These are phyloP conservation scores for Drosophila prolongata DNA, from an alignment of 2,888 invertebrate genomes.

Conservation along the genomic window DNA sequence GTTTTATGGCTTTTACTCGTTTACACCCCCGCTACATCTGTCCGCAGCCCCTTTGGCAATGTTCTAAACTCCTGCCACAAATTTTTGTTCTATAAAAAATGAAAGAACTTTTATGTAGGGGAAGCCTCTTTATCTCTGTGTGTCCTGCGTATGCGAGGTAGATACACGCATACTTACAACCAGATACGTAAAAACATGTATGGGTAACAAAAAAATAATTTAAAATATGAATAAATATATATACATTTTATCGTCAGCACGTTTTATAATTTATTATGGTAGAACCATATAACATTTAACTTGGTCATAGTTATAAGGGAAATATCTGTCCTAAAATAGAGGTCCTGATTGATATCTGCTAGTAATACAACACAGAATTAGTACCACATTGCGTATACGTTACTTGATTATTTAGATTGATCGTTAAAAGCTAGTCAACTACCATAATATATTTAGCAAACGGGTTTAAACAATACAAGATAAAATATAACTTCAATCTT, in stretches of 20 bases:
- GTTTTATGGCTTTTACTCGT: constrained; percentile 36
- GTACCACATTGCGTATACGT: constrained; percentile 1
- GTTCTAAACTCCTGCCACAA: constrained; percentile 34
- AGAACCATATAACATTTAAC: background rate
- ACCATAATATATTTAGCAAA: no score
- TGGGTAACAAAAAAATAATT: constrained; percentile 1
- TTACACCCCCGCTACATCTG: constrained; percentile 3
- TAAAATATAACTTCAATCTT: no score
- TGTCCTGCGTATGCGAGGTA: constrained; percentile 46
- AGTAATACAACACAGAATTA: background rate
- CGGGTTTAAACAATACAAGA: no score
- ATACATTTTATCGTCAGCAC: constrained; percentile 6
- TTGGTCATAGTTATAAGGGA: background rate
- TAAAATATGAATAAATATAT: constrained; percentile 3
- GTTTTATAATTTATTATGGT: constrained; percentile 4
- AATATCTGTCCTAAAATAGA: background rate
- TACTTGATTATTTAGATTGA: no score
- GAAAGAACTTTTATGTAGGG: constrained; percentile 25
- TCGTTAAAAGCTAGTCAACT: no score
- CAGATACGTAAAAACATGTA: background rate
- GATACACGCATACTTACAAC: constrained; percentile 42
- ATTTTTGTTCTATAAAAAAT: constrained; percentile 26
- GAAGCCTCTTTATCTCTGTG: constrained; percentile 27
- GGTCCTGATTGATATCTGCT: constrained; percentile 1
- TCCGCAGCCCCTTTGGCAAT: constrained; percentile 32